phyloP scores from a whole-genome alignment of 2,888 invertebrate species.

The Lasioglossum calceatum region DNA sequence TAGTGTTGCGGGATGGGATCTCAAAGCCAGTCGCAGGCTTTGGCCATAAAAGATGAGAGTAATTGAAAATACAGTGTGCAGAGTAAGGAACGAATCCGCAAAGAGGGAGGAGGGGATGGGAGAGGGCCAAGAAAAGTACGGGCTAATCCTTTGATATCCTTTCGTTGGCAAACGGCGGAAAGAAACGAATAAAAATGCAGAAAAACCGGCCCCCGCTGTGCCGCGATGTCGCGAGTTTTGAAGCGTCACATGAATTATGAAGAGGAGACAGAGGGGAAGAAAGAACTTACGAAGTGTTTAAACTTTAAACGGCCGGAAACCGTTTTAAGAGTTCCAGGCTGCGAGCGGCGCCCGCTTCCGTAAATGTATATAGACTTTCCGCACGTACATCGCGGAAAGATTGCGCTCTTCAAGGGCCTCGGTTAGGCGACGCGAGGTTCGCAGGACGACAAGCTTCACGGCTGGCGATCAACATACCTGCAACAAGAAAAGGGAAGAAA shows the following conservation, averaged over 20 bases:
- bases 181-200: conserved; percentile 18
- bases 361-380: conserved; percentile 56
- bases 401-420: conserved; percentile 50
- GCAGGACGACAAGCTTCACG: background rate
- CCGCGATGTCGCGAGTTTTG: conserved; percentile 51
- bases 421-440: conserved; percentile 12
- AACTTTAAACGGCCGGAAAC: conserved; percentile 74
- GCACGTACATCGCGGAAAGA: conserved; percentile 60
- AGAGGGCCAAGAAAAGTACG: background rate
- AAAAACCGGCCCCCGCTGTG: background rate
- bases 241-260: conserved; percentile 69
- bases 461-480: conserved; percentile 62
- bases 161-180: background rate
- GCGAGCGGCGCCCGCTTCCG: conserved; percentile 43
- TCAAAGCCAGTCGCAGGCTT: background rate
- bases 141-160: conserved; percentile 22
- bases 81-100: background rate
- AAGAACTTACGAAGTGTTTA: conserved; percentile 74
- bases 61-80: conserved; percentile 8
- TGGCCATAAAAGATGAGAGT: background rate
- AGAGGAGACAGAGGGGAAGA: conserved; percentile 67
- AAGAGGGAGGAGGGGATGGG: background rate
- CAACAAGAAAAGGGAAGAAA: conserved; percentile 51
- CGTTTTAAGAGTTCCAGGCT: conserved; percentile 73
- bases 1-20: background rate